Conservation (phyloP, 2,113 vertebrate species). For the Hemichromis elongatus region DNA sequence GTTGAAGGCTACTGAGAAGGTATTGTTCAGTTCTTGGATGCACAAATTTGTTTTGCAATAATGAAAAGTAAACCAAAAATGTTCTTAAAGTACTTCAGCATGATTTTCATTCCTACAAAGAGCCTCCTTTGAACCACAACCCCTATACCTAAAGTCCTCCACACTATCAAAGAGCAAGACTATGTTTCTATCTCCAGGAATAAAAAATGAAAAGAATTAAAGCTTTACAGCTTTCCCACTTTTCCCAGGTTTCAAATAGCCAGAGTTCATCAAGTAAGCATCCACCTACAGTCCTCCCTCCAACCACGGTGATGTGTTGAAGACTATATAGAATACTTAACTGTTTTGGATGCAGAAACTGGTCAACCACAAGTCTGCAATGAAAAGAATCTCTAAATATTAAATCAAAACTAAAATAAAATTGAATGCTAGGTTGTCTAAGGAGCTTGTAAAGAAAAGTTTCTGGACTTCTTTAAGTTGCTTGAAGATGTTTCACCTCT, state of each 20-base stretch:
- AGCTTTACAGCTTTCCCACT: background rate
- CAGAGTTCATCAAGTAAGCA: background rate
- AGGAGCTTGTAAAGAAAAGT: too few species aligned
- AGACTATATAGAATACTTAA: rapidly evolving
- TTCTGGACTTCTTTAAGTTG: too few species aligned
- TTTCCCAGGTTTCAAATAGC: background rate
- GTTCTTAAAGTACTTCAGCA: rapidly evolving
- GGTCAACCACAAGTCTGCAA: background rate
- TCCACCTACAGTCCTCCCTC: background rate
- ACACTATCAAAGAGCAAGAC: background rate
- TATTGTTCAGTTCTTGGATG: background rate
- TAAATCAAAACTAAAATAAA: background rate
- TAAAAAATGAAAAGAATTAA: background rate
- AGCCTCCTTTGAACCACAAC: background rate
- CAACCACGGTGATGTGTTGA: background rate
- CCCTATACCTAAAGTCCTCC: background rate
- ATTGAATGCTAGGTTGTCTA: background rate
- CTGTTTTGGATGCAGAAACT: background rate
- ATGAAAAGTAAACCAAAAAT: background rate
- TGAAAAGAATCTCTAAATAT: background rate
- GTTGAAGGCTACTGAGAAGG: background rate
- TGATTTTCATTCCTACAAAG: background rate
- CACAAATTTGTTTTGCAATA: rapidly evolving
- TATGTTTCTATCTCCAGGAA: background rate
- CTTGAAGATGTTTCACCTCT: too few species aligned